phyloP scores from a whole-genome alignment of 2,888 invertebrate genomes.

The Gymnoscelis rufifasciata region DNA sequence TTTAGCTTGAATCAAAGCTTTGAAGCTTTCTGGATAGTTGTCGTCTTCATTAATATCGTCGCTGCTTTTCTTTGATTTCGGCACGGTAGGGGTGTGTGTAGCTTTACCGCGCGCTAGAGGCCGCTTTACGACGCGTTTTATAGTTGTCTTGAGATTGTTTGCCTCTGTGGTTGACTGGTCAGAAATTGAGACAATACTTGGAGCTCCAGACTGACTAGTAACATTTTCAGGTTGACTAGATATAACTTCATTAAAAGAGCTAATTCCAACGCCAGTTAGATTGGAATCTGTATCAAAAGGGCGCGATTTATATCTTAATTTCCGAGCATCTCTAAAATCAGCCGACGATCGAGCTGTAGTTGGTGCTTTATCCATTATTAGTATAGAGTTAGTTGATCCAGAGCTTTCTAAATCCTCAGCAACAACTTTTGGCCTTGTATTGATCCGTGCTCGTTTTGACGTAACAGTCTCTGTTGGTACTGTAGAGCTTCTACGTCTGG shows the following conservation, averaged over 20 bases:
- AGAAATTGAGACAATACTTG: slow-evolving; percentile 36
- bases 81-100: slow-evolving; percentile 38
- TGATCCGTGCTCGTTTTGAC: slow-evolving; percentile 47
- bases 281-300: slow-evolving; percentile 62
- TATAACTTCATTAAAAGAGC: slow-evolving; percentile 50
- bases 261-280: slow-evolving; percentile 59
- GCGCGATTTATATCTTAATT: slow-evolving; percentile 58
- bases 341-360: slow-evolving; percentile 50
- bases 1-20: slow-evolving; percentile 81
- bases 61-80: slow-evolving; percentile 41
- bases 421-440: slow-evolving; percentile 45
- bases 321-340: slow-evolving; percentile 54
- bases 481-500: slow-evolving; percentile 50
- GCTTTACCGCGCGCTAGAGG: slow-evolving; percentile 48
- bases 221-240: slow-evolving; percentile 62
- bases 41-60: slow-evolving; percentile 81
- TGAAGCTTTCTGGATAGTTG: slow-evolving; percentile 83
- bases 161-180: slow-evolving; percentile 50
- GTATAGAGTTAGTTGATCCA: slow-evolving; percentile 60
- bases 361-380: slow-evolving; percentile 51
- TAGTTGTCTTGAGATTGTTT: slow-evolving; percentile 42
- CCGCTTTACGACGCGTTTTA: slow-evolving; percentile 55
- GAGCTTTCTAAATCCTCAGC: slow-evolving; percentile 55
- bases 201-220: slow-evolving; percentile 60
- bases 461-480: slow-evolving; percentile 40